A percentile compares a stretch with the other conserved stretches of the same genome.
phyloP scores from a whole-genome alignment of 2,888 invertebrate species.

The Eudiplozoon nipponicum region DNA sequence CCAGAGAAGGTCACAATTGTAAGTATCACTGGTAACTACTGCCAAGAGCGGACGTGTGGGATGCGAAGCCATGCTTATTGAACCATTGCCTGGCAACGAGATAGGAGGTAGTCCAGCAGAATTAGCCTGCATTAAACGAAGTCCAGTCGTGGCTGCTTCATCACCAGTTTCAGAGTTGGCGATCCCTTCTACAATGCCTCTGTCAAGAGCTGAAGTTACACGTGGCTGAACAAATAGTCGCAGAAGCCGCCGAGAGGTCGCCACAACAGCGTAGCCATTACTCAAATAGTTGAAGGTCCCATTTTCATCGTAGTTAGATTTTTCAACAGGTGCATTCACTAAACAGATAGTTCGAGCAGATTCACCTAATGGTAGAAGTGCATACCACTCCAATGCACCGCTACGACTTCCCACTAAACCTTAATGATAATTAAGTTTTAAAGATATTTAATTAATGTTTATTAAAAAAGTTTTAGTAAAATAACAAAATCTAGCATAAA shows the following conservation, averaged over 20 bases:
- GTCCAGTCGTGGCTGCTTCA: too few species aligned
- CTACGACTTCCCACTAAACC: too few species aligned
- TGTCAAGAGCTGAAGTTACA: too few species aligned
- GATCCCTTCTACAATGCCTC: too few species aligned
- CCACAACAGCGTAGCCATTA: background rate
- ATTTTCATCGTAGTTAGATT: too few species aligned
- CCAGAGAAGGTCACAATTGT: background rate
- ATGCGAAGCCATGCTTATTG: background rate
- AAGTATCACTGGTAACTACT: background rate
- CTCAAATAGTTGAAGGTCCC: too few species aligned
- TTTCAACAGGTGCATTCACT: background rate
- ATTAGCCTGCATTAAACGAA: background rate
- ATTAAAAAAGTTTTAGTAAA: too few species aligned
- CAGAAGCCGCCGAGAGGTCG: background rate
- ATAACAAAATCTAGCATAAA: too few species aligned
- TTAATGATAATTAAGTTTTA: too few species aligned
- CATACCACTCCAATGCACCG: too few species aligned
- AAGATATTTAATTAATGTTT: too few species aligned
- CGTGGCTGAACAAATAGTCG: background rate
- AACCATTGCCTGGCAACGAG: background rate
- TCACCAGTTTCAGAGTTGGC: too few species aligned
- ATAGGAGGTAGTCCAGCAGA: background rate
- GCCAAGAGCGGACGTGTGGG: background rate
- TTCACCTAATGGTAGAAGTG: constrained; percentile 1
- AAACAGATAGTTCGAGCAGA: background rate